Conservation (phyloP, 1,140 invertebrate species). For the Sesamia nonagrioides region DNA sequence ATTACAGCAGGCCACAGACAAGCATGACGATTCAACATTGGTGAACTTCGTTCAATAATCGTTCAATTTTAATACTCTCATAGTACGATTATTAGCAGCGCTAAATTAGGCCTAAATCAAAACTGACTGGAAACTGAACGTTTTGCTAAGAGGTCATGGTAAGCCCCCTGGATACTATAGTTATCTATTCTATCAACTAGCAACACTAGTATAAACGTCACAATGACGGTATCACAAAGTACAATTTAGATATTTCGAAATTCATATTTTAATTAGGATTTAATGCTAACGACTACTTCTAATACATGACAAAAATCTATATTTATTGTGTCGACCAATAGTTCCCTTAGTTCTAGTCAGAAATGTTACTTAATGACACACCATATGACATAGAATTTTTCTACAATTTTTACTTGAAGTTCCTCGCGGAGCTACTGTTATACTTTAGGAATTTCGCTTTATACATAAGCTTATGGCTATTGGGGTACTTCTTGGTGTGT, state of each 20-base stretch:
- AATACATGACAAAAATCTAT: constrained; percentile 35
- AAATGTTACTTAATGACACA: constrained; percentile 76
- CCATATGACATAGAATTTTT: constrained; percentile 70
- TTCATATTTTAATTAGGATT: constrained; percentile 38
- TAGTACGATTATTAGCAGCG: no score
- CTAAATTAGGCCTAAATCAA: no score
- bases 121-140: no score
- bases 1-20: no score
- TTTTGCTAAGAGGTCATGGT: no score
- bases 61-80: no score
- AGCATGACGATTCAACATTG: no score
- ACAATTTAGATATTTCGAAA: constrained; percentile 49
- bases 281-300: constrained; percentile 8
- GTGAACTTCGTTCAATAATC: no score
- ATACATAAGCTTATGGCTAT: constrained; percentile 79
- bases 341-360: constrained; percentile 71
- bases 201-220: constrained; percentile 35
- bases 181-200: no score
- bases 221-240: constrained; percentile 45
- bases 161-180: no score
- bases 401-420: constrained; percentile 76
- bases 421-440: constrained; percentile 73
- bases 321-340: constrained; percentile 28
- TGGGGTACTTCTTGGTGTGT: constrained; percentile 79
- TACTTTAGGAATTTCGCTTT: constrained; percentile 81